Conservation (phyloP, 30 jellyfish, hydroid and myxozoan species). For the Calvadosia cruxmelitensis region DNA sequence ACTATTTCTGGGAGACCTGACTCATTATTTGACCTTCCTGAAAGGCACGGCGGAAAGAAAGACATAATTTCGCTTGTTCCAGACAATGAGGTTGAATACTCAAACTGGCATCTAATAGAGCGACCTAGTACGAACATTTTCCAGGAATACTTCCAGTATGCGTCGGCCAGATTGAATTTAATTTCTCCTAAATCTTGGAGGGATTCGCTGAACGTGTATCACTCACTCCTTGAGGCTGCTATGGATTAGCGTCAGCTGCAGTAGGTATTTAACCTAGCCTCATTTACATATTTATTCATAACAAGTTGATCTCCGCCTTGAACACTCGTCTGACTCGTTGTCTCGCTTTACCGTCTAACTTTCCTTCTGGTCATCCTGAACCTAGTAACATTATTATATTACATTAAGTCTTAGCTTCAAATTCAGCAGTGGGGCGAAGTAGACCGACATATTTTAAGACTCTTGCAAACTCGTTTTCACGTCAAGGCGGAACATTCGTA, state of each 20-base stretch:
- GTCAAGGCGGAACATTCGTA: no score
- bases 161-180: constrained; percentile 4
- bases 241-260: constrained; percentile 1
- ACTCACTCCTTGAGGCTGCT: background rate
- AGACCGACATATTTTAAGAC: no score
- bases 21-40: constrained; percentile 38
- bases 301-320: no score
- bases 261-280: background rate
- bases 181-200: constrained; percentile 6
- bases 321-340: no score
- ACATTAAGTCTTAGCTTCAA: no score
- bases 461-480: no score
- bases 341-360: no score
- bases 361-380: no score
- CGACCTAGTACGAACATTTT: constrained; percentile 11
- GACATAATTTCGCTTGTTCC: constrained; percentile 14
- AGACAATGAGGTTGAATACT: constrained; percentile 10
- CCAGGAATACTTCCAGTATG: constrained; percentile 14
- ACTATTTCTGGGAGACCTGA: constrained; percentile 57
- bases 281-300: no score
- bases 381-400: no score
- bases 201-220: constrained; percentile 4
- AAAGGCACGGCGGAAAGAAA: constrained; percentile 31
- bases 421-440: no score
- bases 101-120: background rate